Conservation (phyloP, 1,140 invertebrate genomes). For the Gryllus bimaculatus region DNA sequence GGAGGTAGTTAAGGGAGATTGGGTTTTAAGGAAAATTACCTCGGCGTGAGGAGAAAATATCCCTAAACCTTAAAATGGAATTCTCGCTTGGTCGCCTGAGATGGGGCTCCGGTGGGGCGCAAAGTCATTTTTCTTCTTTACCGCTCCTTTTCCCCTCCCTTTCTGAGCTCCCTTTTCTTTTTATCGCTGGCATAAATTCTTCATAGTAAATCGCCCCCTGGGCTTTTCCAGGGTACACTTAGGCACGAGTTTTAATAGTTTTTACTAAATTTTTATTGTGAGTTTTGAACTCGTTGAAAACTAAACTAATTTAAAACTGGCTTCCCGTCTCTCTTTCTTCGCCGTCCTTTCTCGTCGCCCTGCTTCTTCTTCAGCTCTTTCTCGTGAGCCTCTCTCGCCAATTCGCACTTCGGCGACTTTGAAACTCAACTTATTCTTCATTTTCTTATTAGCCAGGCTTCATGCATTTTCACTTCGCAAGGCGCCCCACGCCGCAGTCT, state of each 20-base stretch:
- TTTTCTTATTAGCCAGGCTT: background rate
- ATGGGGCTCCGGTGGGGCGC: background rate
- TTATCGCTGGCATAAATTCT: background rate
- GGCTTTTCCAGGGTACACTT: background rate
- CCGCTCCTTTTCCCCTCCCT: background rate
- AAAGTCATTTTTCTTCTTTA: background rate
- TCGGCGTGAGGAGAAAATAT: background rate
- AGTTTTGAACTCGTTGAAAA: background rate
- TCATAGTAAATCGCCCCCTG: background rate
- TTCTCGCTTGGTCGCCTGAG: background rate
- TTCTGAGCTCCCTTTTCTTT: background rate
- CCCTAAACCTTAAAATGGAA: constrained; percentile 4
- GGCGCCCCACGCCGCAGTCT: background rate
- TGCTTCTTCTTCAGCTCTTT: background rate
- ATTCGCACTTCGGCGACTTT: background rate
- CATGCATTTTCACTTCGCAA: background rate
- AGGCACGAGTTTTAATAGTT: background rate
- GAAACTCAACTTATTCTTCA: constrained; percentile 1
- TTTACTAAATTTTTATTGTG: background rate
- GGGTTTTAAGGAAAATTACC: constrained; percentile 4
- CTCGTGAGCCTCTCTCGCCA: background rate
- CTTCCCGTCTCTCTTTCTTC: background rate
- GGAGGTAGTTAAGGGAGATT: constrained; percentile 1
- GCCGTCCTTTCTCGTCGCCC: background rate
- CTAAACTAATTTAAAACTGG: background rate